phyloP scores from a whole-genome alignment of 2,113 vertebrate species.

The Brachyhypopomus occidentalis region DNA sequence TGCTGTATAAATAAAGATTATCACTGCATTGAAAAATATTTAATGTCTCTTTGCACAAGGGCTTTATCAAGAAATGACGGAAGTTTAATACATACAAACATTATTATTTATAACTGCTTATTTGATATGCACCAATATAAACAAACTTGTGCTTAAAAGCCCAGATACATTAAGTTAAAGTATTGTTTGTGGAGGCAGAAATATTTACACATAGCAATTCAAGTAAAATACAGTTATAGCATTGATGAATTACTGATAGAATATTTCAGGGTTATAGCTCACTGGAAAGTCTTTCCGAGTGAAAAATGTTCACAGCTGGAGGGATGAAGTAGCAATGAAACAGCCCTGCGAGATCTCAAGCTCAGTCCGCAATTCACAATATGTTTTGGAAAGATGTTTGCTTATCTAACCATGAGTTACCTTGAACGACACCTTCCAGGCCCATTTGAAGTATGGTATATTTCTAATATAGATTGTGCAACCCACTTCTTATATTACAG shows the following conservation, averaged over 20 bases:
- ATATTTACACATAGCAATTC: conserved; percentile 54
- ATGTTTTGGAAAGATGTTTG: not conserved
- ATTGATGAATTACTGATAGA: conserved; percentile 31
- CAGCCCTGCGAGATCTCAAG: not conserved
- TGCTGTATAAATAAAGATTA: conserved; percentile 22
- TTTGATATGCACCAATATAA: conserved; percentile 32
- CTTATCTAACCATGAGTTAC: not conserved
- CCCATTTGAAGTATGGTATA: conserved; percentile 9
- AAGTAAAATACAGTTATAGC: conserved; percentile 42
- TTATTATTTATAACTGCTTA: conserved; percentile 36
- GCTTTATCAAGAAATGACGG: not conserved
- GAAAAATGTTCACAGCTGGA: conserved; percentile 40
- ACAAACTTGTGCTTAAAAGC: conserved; percentile 39
- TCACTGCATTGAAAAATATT: conserved; percentile 37
- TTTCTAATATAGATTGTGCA: conserved; percentile 3
- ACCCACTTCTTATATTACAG: conserved; percentile 11
- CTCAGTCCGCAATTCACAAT: not conserved
- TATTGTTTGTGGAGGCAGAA: conserved; percentile 22
- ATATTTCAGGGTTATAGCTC: conserved; percentile 14
- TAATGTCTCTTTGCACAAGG: conserved; percentile 49
- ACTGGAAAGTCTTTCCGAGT: conserved; percentile 15
- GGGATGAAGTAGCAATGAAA: conserved; percentile 2
- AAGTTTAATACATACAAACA: conserved; percentile 17
- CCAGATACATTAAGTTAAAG: conserved; percentile 41
- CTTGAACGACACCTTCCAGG: not conserved